Conservation (phyloP, 2,113 vertebrate species). For the Pachypanchax playfairii region DNA sequence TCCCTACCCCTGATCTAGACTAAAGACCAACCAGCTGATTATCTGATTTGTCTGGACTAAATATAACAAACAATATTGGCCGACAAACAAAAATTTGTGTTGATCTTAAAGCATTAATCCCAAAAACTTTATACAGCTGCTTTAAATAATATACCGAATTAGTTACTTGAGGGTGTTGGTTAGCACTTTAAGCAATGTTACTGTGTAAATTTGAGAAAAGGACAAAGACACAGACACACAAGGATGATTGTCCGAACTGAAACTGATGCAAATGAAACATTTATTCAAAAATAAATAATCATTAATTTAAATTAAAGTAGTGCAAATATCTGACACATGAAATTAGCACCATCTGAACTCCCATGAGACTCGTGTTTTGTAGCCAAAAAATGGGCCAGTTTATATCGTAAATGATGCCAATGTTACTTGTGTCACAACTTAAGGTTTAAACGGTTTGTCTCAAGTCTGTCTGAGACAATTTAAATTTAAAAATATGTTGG, state of each 20-base stretch:
- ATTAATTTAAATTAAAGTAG: constrained; percentile 55
- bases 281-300: constrained; percentile 72
- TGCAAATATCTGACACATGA: constrained; percentile 54
- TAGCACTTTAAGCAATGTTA: constrained; percentile 8
- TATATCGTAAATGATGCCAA: too few species aligned
- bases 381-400: constrained; percentile 48
- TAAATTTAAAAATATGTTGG: too few species aligned
- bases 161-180: background rate
- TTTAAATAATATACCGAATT: background rate
- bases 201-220: background rate
- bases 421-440: too few species aligned
- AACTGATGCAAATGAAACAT: constrained; percentile 65
- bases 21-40: too few species aligned
- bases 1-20: too few species aligned
- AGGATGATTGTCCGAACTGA: constrained; percentile 72
- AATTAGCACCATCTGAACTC: constrained; percentile 35
- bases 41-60: too few species aligned
- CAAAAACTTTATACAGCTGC: constrained; percentile 1
- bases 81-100: too few species aligned
- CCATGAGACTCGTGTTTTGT: constrained; percentile 42
- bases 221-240: constrained; percentile 67
- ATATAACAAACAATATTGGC: too few species aligned
- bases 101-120: background rate
- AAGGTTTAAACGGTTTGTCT: too few species aligned
- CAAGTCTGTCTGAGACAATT: too few species aligned